Evolutionary conservation across 2,888 invertebrate genomes (phyloP).

Genomic region (Coelopa pilipes): DNA sequence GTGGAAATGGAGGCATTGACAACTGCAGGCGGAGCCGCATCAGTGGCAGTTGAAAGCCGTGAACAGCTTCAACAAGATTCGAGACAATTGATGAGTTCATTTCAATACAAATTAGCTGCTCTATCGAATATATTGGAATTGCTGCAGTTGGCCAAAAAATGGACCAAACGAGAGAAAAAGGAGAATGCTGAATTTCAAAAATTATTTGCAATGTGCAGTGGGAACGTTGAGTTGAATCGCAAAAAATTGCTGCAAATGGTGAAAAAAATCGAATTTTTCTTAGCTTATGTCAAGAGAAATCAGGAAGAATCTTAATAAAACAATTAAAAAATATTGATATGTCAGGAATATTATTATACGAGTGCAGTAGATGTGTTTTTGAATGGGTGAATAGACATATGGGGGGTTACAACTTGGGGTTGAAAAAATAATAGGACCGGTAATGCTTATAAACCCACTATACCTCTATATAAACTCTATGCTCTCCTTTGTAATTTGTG

Average conservation of each 20-base stretch:
- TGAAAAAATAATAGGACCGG: too few species aligned
- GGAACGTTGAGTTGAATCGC: constrained; percentile 69
- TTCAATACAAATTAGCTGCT: constrained; percentile 73
- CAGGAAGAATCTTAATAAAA: not conserved
- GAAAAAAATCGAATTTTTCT: constrained; percentile 79
- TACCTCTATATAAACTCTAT: too few species aligned
- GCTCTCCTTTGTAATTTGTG: too few species aligned
- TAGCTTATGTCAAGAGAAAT: constrained; percentile 70
- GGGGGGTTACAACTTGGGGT: too few species aligned
- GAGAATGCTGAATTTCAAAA: constrained; percentile 65
- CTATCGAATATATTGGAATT: constrained; percentile 75
- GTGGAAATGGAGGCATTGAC: constrained; percentile 72
- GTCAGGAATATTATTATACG: too few species aligned
- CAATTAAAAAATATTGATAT: too few species aligned
- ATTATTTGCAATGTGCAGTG: constrained; percentile 70
- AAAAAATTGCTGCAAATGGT: constrained; percentile 70
- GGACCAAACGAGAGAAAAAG: constrained; percentile 44
- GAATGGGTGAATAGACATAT: too few species aligned
- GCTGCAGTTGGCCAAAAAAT: constrained; percentile 68
- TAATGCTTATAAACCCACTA: too few species aligned
- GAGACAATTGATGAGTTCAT: constrained; percentile 72
- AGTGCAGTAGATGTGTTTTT: too few species aligned
- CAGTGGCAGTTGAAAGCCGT: constrained; percentile 66
- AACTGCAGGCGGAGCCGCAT: constrained; percentile 63
- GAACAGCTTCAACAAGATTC: constrained; percentile 73